Conservation (phyloP, 2,888 invertebrate genomes). For the Drosophila conformis region DNA sequence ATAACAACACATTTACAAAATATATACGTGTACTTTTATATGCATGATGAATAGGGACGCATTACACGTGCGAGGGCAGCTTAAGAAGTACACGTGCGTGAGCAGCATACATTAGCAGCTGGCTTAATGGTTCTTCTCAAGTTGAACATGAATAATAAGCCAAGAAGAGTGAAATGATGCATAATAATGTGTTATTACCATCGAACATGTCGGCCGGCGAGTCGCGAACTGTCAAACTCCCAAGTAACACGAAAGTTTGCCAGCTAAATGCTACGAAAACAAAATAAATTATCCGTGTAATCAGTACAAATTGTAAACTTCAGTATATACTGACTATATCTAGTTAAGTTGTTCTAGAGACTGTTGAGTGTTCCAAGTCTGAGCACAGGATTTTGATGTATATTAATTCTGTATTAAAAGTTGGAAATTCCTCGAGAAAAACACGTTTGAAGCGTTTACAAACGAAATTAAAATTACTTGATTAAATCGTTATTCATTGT, state of each 20-base stretch:
- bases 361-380: no score
- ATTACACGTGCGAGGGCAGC: slow-evolving; percentile 41
- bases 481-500: neutral
- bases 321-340: neutral
- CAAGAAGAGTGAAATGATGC: neutral
- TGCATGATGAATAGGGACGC: slow-evolving; percentile 27
- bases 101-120: slow-evolving; percentile 17
- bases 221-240: neutral
- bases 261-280: neutral
- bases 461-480: neutral
- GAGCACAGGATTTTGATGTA: no score
- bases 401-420: no score
- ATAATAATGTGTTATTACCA: slow-evolving; percentile 1
- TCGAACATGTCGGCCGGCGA: neutral
- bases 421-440: neutral
- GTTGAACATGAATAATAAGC: neutral
- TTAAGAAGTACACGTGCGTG: slow-evolving; percentile 28
- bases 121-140: neutral
- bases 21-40: slow-evolving; percentile 10
- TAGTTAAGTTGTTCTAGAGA: no score
- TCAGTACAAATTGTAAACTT: neutral
- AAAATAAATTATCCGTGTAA: neutral
- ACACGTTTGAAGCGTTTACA: neutral
- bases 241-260: neutral
- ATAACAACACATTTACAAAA: slow-evolving; percentile 10